phyloP scores from a whole-genome alignment of 2,797 vertebrate species.

The Acestrorhynchus altus region DNA sequence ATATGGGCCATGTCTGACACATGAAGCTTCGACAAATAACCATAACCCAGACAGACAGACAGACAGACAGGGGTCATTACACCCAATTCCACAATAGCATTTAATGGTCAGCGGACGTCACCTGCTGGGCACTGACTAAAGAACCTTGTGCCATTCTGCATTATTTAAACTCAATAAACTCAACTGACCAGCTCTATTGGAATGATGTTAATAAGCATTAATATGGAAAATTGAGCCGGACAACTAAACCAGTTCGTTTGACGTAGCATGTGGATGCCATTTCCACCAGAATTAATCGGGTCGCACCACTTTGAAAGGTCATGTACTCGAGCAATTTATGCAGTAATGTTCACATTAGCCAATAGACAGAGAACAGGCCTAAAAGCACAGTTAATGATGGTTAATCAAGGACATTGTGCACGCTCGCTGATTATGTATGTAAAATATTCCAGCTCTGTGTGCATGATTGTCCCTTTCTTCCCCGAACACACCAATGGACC shows the following conservation, averaged over 20 bases:
- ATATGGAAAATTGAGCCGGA: neutral
- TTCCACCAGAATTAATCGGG: neutral
- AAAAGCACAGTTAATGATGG: neutral
- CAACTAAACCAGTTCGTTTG: neutral
- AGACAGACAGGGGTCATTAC: neutral
- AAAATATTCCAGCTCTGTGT: neutral
- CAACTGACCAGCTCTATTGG: too few relatives aligned
- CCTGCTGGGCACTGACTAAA: neutral
- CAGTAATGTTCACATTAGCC: neutral
- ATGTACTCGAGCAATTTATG: neutral
- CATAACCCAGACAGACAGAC: neutral
- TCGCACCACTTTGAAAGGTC: constrained; percentile 6
- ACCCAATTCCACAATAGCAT: neutral
- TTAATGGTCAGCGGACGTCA: neutral
- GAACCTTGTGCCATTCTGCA: neutral
- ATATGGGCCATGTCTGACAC: neutral
- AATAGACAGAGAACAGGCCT: neutral
- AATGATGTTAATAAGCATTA: neutral
- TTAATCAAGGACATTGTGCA: neutral
- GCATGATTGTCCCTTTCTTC: neutral
- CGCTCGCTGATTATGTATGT: neutral
- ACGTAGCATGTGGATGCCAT: neutral
- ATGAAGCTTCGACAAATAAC: neutral
- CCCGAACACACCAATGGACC: neutral
- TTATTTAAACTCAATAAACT: too few relatives aligned